These are phyloP conservation scores for Enteromius fasciolatus DNA, from an alignment of 2,797 vertebrate genomes.

Conservation along the genomic window DNA sequence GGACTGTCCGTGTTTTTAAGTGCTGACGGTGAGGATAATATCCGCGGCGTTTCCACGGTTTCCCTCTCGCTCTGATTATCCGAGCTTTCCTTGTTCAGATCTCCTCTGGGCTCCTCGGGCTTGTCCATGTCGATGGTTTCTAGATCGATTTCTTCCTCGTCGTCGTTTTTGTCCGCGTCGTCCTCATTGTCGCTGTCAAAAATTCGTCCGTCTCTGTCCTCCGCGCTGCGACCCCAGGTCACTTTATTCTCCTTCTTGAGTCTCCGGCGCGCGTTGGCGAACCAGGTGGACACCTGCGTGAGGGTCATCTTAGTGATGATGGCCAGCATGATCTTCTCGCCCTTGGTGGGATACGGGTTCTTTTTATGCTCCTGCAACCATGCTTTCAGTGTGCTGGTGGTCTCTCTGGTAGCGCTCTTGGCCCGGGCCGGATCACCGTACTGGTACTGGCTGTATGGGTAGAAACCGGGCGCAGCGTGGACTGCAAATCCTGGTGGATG, in stretches of 20 bases:
- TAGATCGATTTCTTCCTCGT: conserved; percentile 96
- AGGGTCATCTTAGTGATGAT: conserved; percentile 96
- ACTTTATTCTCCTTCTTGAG: conserved; percentile 97
- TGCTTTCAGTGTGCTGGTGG: conserved; percentile 95
- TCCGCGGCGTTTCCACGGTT: conserved; percentile 76
- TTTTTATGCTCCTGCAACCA: conserved; percentile 97
- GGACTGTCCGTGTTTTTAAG: conserved; percentile 76
- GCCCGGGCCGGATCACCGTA: conserved; percentile 93
- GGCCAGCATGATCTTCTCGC: conserved; percentile 94
- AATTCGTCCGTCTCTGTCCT: conserved; percentile 89
- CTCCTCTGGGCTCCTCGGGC: conserved; percentile 84
- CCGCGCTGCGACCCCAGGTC: conserved; percentile 94
- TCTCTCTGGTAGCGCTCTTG: conserved; percentile 94
- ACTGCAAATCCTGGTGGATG: conserved; percentile 91
- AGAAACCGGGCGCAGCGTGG: conserved; percentile 91
- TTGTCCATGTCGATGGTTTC: conserved; percentile 95
- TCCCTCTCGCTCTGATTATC: conserved; percentile 71
- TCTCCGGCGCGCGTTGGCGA: conserved; percentile 88
- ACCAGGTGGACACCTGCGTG: conserved; percentile 94
- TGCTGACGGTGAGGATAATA: conserved; percentile 73
- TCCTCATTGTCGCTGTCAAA: conserved; percentile 97
- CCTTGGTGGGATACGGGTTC: conserved; percentile 95
- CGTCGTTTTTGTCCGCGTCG: conserved; percentile 90
- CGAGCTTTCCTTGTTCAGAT: conserved; percentile 81
- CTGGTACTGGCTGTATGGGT: conserved; percentile 95